These are phyloP conservation scores for Cataglyphis altisquamis DNA, from an alignment of 2,888 invertebrate species.

Conservation along the genomic window DNA sequence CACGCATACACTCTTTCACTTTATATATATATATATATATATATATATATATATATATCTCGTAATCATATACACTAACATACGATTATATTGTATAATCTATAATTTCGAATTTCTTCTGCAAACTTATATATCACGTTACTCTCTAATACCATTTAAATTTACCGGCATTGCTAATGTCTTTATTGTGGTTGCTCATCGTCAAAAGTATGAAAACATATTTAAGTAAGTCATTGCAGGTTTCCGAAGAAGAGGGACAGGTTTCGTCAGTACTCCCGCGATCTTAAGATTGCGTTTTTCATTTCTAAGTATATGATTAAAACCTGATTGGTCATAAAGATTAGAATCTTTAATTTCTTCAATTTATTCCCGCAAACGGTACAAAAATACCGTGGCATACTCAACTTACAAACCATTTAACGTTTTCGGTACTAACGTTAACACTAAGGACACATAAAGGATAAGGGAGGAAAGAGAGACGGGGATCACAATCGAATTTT, in stretches of 20 bases:
- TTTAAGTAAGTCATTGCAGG: conserved; percentile 12
- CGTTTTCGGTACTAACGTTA: conserved; percentile 41
- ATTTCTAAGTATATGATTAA: conserved; percentile 25
- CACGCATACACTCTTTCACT: conserved; percentile 25
- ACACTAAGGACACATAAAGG: conserved; percentile 22
- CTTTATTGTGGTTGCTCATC: conserved; percentile 43
- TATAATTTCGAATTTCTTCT: conserved; percentile 77
- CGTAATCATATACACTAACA: conserved; percentile 77
- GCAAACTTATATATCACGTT: conserved; percentile 65
- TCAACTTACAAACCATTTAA: conserved; percentile 67
- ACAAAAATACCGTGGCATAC: conserved; percentile 76
- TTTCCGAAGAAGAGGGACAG: background rate
- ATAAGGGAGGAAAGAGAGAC: conserved; percentile 26
- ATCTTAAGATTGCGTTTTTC: conserved; percentile 6
- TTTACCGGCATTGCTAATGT: conserved; percentile 36
- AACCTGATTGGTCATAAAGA: conserved; percentile 70
- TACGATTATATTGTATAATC: conserved; percentile 77
- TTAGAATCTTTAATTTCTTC: conserved; percentile 52
- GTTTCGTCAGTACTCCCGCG: background rate
- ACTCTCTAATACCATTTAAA: conserved; percentile 34
- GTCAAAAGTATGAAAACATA: conserved; percentile 34
- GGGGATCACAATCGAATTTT: conserved; percentile 51
- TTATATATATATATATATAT: conserved; percentile 59
- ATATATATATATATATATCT: conserved; percentile 56
- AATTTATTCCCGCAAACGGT: conserved; percentile 55